Conservation (phyloP, 2,113 vertebrate species). For the Buteo buteo region DNA sequence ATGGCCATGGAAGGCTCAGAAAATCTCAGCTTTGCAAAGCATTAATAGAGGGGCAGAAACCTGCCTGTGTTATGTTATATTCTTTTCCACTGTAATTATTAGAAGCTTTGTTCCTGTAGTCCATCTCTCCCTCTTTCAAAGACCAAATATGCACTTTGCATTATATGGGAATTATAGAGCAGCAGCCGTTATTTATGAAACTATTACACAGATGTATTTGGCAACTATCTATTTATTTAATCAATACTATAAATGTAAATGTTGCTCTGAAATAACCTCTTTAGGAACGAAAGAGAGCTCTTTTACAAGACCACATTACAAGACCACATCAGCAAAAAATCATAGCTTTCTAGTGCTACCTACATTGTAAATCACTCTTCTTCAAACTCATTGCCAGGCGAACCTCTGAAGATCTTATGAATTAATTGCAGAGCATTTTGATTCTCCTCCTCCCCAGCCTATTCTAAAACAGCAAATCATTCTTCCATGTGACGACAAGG, state of each 20-base stretch:
- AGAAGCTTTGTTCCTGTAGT: not conserved
- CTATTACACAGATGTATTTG: not conserved
- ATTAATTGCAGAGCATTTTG: constrained; percentile 2
- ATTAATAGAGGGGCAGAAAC: not conserved
- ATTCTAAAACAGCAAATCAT: not conserved
- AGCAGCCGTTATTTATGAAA: not conserved
- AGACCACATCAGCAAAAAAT: not conserved
- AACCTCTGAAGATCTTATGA: not conserved
- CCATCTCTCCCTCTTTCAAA: not conserved
- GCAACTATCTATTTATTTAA: constrained; percentile 17
- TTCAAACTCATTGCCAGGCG: not conserved
- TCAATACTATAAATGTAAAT: constrained; percentile 15
- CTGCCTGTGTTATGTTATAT: not conserved
- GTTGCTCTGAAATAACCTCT: not conserved
- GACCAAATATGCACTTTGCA: not conserved
- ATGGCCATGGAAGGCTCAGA: not conserved
- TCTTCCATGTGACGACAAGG: not conserved
- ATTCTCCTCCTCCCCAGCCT: not conserved
- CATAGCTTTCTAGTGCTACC: not conserved
- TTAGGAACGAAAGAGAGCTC: not conserved
- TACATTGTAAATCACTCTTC: not conserved
- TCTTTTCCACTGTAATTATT: not conserved
- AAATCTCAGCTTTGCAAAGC: not conserved
- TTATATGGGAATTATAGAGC: not conserved
- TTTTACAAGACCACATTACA: not conserved